Percentiles rank a stretch among this genome's conserved stretches.
phyloP scores from a whole-genome alignment of 2,113 vertebrate genomes.

The Chionomys nivalis region DNA sequence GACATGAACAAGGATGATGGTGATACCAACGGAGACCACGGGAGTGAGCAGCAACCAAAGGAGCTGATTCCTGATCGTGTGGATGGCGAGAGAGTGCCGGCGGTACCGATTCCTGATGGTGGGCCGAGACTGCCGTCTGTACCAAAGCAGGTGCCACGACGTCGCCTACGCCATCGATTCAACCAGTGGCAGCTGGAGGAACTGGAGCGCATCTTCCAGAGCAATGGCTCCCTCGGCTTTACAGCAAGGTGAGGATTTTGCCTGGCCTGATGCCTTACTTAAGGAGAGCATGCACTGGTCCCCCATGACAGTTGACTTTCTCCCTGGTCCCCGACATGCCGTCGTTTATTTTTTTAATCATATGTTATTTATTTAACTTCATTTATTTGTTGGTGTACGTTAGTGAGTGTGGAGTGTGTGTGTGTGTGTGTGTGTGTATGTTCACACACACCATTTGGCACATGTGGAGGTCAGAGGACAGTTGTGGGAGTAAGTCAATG shows the following conservation, averaged over 20 bases:
- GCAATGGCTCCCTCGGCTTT: background rate
- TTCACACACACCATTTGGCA: background rate
- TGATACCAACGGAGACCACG: background rate
- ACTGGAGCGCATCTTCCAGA: background rate
- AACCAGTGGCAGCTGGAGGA: background rate
- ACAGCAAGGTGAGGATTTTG: background rate
- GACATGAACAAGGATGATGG: background rate
- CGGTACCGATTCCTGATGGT: no score
- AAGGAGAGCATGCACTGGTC: background rate
- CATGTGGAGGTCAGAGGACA: background rate
- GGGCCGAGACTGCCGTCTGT: background rate
- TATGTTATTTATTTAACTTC: background rate
- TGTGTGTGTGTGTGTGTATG: background rate
- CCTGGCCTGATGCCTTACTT: background rate
- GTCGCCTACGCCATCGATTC: background rate
- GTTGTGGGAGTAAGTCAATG: background rate
- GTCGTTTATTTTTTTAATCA: background rate
- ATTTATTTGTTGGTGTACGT: background rate
- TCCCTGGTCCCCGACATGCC: background rate
- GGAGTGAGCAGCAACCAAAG: background rate
- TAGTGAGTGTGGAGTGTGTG: background rate
- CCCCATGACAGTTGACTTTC: background rate
- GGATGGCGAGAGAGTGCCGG: no score
- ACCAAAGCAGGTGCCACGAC: background rate
- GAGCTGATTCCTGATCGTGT: background rate